Evolutionary conservation across 1,140 invertebrate genomes (phyloP), one percentile per base, ranked within the genome.

Genomic region (Drosophila nigrodunni): DNA sequence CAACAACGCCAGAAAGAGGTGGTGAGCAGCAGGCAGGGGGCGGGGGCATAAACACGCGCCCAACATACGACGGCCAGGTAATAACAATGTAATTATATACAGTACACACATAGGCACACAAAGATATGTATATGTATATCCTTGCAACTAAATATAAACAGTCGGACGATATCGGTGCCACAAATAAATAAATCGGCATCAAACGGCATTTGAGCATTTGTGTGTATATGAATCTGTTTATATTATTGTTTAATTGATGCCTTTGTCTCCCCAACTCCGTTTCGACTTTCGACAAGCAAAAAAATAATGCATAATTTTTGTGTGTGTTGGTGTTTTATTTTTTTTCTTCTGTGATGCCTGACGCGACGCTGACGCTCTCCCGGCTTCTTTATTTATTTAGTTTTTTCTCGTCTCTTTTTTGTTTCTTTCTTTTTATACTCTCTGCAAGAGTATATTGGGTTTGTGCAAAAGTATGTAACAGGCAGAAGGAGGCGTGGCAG

Each of bases 311-410:
- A 77, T 74, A 78, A 69, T 70, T 77, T 65, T 64, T 44, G 25
- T 30, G 25, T 30, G 25, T 30, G 25, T 30, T 6, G 3, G 25
- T 30, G 25, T 30, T 30, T 25, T 25, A 3, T 25, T 25, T 30
- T 30, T 30, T 30, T 30, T 30, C 25, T 30, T 21, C 18, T 21
- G 18, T 21, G 18, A 4, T 30, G 60, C 59, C 61, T 77, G 62
- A 61, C 57, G 61, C 61, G 52, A 71, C 44, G 55, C 30, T 15
- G 67, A 35, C 21, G 52, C 59, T 65, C 55, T 41, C 59, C 67
- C 74, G 61, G 68, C 43, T 67, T 79, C 68, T 77, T 77, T 77
- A 73, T 79, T 77, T 68, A 67, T 77, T 77, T 79, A 73, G 61
- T 65, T 71, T 55, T n/a, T 52, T 65, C 52, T 52, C 25, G 3